Evolutionary conservation across 2,113 vertebrate species (phyloP).

Genomic region (Myocastor coypus): DNA sequence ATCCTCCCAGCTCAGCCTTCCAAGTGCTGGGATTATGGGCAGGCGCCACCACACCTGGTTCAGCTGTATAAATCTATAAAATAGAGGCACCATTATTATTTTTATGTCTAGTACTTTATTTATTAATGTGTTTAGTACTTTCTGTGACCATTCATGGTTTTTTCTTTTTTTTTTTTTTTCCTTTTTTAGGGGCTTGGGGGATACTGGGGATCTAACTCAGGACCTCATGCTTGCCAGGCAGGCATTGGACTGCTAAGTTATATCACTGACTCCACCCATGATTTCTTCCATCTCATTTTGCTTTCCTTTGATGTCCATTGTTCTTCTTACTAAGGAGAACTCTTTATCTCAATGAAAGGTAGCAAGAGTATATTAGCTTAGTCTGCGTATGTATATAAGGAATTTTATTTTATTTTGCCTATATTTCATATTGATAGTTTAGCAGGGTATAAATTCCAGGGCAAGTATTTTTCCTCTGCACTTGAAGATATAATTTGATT

Average conservation of each 20-base stretch:
- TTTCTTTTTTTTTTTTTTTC: background rate
- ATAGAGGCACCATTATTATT: background rate
- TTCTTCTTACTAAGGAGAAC: background rate
- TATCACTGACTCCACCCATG: no score
- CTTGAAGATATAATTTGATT: conserved; percentile 53
- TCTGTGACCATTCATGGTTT: background rate
- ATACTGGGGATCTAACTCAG: no score
- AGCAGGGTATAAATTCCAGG: conserved; percentile 35
- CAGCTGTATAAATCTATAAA: background rate
- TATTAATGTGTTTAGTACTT: background rate
- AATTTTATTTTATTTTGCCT: background rate
- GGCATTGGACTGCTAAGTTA: no score
- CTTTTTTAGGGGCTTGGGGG: no score
- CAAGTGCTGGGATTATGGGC: background rate
- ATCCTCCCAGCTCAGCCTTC: background rate
- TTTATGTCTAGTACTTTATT: background rate
- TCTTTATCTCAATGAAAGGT: background rate
- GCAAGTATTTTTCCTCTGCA: background rate
- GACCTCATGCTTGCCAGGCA: no score
- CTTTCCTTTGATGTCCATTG: background rate
- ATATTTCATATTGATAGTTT: background rate
- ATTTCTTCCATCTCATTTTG: background rate
- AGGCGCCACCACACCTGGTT: background rate
- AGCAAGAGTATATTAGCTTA: background rate
- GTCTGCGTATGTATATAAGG: background rate